These are phyloP conservation scores for Pampus argenteus DNA, from an alignment of 2,797 vertebrate species.

Conservation along the genomic window DNA sequence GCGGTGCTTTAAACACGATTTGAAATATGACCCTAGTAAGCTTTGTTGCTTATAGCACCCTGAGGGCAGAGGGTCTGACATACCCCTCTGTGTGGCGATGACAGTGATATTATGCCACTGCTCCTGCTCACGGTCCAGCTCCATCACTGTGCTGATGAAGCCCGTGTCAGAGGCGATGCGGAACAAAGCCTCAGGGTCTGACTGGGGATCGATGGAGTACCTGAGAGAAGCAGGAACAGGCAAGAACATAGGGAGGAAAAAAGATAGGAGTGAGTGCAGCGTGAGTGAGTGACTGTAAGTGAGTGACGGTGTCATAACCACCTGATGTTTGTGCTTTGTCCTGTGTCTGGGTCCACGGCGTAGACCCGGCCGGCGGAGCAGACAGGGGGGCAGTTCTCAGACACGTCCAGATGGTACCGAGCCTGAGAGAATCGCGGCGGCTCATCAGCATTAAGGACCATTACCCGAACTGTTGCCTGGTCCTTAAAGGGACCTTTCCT, in stretches of 20 bases:
- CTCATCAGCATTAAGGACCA: slow-evolving; percentile 91
- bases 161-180: slow-evolving; percentile 90
- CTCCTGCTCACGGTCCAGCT: slow-evolving; percentile 89
- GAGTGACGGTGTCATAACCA: slow-evolving; percentile 48
- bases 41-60: slow-evolving; percentile 21
- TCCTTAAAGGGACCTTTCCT: slow-evolving; percentile 92
- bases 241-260: background rate
- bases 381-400: slow-evolving; percentile 88
- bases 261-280: background rate
- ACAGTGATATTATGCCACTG: slow-evolving; percentile 93
- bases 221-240: slow-evolving; percentile 69
- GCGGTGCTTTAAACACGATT: slow-evolving; percentile 9
- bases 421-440: slow-evolving; percentile 88
- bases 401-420: slow-evolving; percentile 87
- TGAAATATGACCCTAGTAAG: slow-evolving; percentile 51
- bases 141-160: slow-evolving; percentile 86
- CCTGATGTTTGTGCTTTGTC: slow-evolving; percentile 88
- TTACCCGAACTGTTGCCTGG: slow-evolving; percentile 87
- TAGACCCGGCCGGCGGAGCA: slow-evolving; percentile 87
- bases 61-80: slow-evolving; percentile 34
- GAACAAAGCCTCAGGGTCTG: slow-evolving; percentile 90
- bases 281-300: background rate
- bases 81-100: slow-evolving; percentile 92
- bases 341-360: slow-evolving; percentile 88
- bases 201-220: slow-evolving; percentile 91